These are phyloP conservation scores for Dascyllus trimaculatus DNA, from an alignment of 2,113 vertebrate genomes.

Conservation along the genomic window DNA sequence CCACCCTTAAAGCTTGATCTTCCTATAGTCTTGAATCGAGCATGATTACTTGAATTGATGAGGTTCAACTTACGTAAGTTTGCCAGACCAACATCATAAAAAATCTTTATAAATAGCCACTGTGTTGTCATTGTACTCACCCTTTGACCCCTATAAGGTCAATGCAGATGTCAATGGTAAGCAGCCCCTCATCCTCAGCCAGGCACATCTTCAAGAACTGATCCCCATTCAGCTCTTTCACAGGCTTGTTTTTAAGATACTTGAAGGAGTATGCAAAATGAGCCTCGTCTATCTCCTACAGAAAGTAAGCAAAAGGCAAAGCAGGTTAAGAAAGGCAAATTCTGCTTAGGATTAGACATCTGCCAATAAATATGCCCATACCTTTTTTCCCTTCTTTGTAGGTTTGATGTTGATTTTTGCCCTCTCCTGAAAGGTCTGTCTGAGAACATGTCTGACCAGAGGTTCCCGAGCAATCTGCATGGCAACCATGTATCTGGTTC, in stretches of 20 bases:
- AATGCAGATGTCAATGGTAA: conserved; percentile 94
- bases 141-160: conserved; percentile 97
- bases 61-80: neutral
- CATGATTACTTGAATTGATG: neutral
- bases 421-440: conserved; percentile 97
- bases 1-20: neutral
- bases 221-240: conserved; percentile 96
- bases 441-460: conserved; percentile 95
- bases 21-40: neutral
- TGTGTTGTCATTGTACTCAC: conserved; percentile 74
- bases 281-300: conserved; percentile 95
- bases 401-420: conserved; percentile 97
- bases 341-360: neutral
- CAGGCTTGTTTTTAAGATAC: conserved; percentile 97
- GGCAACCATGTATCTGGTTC: conserved; percentile 98
- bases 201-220: conserved; percentile 97
- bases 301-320: conserved; percentile 1
- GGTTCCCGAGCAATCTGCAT: conserved; percentile 98
- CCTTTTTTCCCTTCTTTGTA: conserved; percentile 98
- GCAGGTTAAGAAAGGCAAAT: neutral
- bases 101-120: neutral
- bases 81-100: neutral
- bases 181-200: conserved; percentile 93
- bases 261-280: conserved; percentile 98
- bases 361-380: conserved; percentile 56